Conservation (phyloP, 2,797 vertebrate genomes). For the Buceros bicornis region DNA sequence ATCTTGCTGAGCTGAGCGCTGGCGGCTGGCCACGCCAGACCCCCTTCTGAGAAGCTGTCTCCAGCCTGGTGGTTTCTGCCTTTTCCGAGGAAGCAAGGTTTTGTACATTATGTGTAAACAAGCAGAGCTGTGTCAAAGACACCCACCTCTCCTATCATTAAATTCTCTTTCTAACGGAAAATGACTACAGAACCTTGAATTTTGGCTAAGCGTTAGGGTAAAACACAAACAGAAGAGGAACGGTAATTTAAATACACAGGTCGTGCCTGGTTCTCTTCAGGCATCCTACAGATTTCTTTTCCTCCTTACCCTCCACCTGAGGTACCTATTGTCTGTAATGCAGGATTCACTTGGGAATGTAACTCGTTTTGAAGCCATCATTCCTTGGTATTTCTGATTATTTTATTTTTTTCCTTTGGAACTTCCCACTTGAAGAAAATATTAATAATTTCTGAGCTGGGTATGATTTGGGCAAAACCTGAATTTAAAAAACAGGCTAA, state of each 20-base stretch:
- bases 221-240: neutral
- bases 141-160: neutral
- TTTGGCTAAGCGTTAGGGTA: neutral
- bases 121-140: neutral
- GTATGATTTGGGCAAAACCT: neutral
- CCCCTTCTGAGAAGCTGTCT: conserved; percentile 20
- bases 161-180: neutral
- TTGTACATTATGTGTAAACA: neutral
- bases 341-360: neutral
- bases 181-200: neutral
- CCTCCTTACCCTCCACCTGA: neutral
- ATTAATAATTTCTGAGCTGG: neutral
- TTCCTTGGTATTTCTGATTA: neutral
- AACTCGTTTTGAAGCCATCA: neutral
- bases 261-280: neutral
- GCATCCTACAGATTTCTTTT: conserved; percentile 4
- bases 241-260: neutral
- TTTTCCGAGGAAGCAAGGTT: neutral
- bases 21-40: accelerated
- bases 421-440: neutral
- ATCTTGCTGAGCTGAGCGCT: neutral
- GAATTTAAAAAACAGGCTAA: neutral
- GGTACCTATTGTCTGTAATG: neutral
- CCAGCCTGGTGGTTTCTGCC: neutral
- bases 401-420: neutral